phyloP scores from a whole-genome alignment of 1,140 invertebrate species.

The Euwallacea similis region DNA sequence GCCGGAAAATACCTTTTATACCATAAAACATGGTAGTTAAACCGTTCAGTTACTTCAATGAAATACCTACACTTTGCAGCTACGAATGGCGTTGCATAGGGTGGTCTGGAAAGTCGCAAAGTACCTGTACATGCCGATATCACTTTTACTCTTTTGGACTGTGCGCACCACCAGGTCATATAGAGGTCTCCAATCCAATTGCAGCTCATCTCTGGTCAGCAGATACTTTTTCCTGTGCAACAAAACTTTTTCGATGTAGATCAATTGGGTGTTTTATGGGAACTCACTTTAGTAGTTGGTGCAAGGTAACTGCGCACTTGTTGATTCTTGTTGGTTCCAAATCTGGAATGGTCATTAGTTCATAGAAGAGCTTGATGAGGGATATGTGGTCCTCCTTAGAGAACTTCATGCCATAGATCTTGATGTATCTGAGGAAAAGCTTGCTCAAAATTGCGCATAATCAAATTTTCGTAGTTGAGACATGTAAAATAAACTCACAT shows the following conservation, averaged over 20 bases:
- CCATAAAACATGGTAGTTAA: neutral
- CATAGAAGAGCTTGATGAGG: constrained; percentile 83
- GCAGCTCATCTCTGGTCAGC: constrained; percentile 76
- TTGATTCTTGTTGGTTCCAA: constrained; percentile 73
- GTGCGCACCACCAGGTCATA: constrained; percentile 66
- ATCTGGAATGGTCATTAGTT: constrained; percentile 74
- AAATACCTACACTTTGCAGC: constrained; percentile 57
- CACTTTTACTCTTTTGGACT: constrained; percentile 50
- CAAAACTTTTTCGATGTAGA: neutral
- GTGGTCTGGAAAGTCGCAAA: constrained; percentile 57
- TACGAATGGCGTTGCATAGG: constrained; percentile 57
- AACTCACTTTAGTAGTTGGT: constrained; percentile 60
- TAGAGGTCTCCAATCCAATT: constrained; percentile 83
- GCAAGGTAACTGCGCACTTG: constrained; percentile 65
- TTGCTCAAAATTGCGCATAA: neutral
- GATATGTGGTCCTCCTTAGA: constrained; percentile 87
- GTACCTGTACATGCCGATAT: constrained; percentile 66
- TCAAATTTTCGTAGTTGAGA: neutral
- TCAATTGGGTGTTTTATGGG: neutral
- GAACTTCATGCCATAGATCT: constrained; percentile 84
- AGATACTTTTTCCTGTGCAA: constrained; percentile 71
- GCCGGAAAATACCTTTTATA: constrained; percentile 70
- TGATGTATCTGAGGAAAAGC: constrained; percentile 69
- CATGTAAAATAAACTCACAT: neutral
- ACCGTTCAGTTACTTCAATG: neutral